phyloP scores from a whole-genome alignment of 2,888 invertebrate genomes.

The Sericinus montela region DNA sequence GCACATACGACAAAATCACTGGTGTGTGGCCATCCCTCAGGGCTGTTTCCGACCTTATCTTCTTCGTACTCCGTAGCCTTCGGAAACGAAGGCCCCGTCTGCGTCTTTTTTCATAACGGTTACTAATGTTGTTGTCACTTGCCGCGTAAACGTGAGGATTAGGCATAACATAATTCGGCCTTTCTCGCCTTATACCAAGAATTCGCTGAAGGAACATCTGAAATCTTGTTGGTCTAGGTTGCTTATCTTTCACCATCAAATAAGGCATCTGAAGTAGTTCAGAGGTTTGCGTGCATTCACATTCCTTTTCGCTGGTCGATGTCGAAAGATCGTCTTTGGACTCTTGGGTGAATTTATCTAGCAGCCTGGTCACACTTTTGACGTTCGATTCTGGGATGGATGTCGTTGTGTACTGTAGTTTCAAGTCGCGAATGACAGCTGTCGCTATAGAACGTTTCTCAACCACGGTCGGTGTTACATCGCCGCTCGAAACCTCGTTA shows the following conservation, averaged over 20 bases:
- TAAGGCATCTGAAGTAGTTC: conserved; percentile 33
- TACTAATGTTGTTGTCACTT: conserved; percentile 52
- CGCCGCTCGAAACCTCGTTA: conserved; percentile 40
- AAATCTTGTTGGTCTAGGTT: conserved; percentile 47
- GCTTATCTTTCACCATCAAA: conserved; percentile 36
- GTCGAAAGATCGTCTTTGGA: conserved; percentile 32
- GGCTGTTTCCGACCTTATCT: conserved; percentile 48
- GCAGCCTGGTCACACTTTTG: conserved; percentile 1
- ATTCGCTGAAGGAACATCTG: conserved; percentile 58
- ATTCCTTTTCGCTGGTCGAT: conserved; percentile 29
- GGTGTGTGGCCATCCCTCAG: conserved; percentile 43
- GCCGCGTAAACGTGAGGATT: conserved; percentile 45
- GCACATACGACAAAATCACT: conserved; percentile 51
- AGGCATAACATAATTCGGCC: conserved; percentile 28
- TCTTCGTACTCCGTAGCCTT: conserved; percentile 46
- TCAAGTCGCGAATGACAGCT: conserved; percentile 43
- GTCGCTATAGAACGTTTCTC: conserved; percentile 34
- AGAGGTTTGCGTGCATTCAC: conserved; percentile 32
- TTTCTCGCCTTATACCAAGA: conserved; percentile 48
- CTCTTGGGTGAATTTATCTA: conserved; percentile 32
- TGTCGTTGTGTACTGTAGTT: conserved; percentile 30
- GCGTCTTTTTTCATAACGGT: conserved; percentile 37
- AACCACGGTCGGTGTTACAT: conserved; percentile 23
- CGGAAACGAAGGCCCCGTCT: conserved; percentile 40
- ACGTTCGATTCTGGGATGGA: conserved; percentile 17